These are phyloP conservation scores for Cremastobaeus sp. DNA, from an alignment of 2,888 invertebrate genomes.

Conservation along the genomic window DNA sequence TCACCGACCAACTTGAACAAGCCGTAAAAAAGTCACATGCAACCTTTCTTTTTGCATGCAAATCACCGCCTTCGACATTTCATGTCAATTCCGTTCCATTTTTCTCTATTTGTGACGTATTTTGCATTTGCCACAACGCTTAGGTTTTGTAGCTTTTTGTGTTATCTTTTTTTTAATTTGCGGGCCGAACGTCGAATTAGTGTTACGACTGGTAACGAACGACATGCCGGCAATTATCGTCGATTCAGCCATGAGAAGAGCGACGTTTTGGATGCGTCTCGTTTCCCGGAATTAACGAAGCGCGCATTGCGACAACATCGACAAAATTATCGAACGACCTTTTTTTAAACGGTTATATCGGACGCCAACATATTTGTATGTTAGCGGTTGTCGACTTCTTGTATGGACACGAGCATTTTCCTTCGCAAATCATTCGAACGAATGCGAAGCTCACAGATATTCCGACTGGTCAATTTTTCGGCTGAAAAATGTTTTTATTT, in stretches of 20 bases:
- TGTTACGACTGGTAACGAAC: constrained; percentile 56
- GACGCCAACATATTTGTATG: constrained; percentile 29
- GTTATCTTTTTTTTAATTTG: constrained; percentile 39
- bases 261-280: constrained; percentile 28
- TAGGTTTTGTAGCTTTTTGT: constrained; percentile 4
- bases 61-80: constrained; percentile 42
- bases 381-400: background rate
- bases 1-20: background rate
- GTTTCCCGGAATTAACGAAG: constrained; percentile 54
- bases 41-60: constrained; percentile 31
- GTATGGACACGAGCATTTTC: background rate
- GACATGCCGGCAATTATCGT: constrained; percentile 60
- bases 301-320: constrained; percentile 34
- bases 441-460: too few relatives aligned
- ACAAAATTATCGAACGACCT: constrained; percentile 35
- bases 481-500: too few relatives aligned
- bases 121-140: background rate
- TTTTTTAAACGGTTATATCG: constrained; percentile 18
- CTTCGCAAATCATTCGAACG: too few relatives aligned
- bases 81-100: constrained; percentile 2
- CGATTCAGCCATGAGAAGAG: constrained; percentile 48
- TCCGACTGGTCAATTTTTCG: too few relatives aligned
- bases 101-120: background rate
- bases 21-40: background rate
- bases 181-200: constrained; percentile 50